Conservation (phyloP, 2,113 vertebrate genomes). For the Sarotherodon lohbergeri region DNA sequence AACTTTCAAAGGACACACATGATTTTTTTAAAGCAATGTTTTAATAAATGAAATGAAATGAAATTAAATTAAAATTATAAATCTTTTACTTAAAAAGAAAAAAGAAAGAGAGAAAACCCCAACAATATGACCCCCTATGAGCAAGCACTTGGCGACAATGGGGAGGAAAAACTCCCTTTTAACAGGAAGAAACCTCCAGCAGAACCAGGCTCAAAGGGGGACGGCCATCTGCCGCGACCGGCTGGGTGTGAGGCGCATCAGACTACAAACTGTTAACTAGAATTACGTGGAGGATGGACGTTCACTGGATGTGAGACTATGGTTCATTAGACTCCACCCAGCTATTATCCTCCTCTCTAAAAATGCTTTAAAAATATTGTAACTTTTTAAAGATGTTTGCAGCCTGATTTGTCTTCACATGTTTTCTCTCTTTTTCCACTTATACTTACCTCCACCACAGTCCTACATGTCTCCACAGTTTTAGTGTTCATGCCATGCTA, state of each 20-base stretch:
- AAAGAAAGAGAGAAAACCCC: not conserved
- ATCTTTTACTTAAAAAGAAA: not conserved
- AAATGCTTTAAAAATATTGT: not conserved
- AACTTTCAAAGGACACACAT: not conserved
- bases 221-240: accelerated
- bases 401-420: not conserved
- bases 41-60: not conserved
- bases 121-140: not conserved
- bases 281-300: not conserved
- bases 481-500: not conserved
- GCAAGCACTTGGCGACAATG: not conserved
- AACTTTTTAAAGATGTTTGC: not conserved
- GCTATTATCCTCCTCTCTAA: not conserved
- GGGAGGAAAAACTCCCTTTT: not conserved
- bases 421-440: not conserved
- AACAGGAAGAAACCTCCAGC: not conserved
- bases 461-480: not conserved
- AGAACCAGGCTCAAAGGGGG: not conserved
- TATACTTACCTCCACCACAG: not conserved
- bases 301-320: not conserved
- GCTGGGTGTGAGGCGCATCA: not conserved
- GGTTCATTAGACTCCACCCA: not conserved
- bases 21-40: not conserved
- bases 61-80: not conserved
- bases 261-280: not conserved